Evolutionary conservation across 2,113 vertebrate genomes (phyloP).

Genomic region (Fulmarus glacialis): DNA sequence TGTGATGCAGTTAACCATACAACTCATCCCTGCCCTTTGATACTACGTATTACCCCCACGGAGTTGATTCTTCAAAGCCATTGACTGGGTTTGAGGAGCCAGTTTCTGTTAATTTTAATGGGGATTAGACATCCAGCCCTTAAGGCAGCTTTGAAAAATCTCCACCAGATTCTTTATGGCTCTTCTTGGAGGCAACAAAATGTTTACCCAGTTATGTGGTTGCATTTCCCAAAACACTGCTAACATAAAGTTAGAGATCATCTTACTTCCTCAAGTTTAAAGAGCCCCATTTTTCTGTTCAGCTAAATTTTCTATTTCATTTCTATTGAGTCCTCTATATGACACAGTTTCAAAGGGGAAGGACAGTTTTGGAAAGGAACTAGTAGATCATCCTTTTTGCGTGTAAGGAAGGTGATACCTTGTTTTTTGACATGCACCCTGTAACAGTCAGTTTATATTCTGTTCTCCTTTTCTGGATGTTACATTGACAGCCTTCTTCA

Average conservation of each 20-base stretch:
- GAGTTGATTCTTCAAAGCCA: slow-evolving; percentile 42
- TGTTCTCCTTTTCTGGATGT: not conserved
- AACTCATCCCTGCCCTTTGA: slow-evolving; percentile 40
- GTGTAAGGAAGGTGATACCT: not conserved
- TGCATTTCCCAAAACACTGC: not conserved
- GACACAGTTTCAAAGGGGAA: not conserved
- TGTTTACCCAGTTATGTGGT: not conserved
- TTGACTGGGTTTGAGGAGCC: not conserved
- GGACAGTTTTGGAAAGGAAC: not conserved
- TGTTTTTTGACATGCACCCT: not conserved
- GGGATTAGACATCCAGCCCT: slow-evolving; percentile 31
- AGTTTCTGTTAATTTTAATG: slow-evolving; percentile 51
- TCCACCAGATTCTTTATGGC: slow-evolving; percentile 25
- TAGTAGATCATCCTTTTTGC: not conserved
- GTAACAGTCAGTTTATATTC: not conserved
- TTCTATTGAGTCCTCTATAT: not conserved
- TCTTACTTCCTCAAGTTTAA: not conserved
- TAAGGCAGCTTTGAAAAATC: slow-evolving; percentile 42
- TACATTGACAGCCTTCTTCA: not conserved
- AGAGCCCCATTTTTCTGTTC: not conserved
- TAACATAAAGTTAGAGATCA: not conserved
- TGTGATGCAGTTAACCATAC: not conserved
- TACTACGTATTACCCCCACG: not conserved
- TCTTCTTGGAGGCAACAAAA: not conserved
- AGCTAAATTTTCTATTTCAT: not conserved